phyloP scores from a whole-genome alignment of 2,888 invertebrate genomes.

The Chalcosyrphus nemorum region DNA sequence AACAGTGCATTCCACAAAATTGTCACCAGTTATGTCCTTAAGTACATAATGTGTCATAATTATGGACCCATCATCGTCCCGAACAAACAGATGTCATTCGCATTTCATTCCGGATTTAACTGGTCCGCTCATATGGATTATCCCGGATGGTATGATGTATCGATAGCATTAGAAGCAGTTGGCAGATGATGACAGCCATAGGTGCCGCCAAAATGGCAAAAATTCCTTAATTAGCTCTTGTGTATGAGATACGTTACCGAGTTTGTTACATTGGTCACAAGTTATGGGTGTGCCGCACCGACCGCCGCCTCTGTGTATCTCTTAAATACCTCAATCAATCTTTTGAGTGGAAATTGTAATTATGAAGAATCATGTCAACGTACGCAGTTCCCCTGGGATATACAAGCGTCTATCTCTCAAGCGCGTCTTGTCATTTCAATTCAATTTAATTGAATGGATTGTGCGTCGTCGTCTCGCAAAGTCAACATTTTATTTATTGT shows the following conservation, averaged over 20 bases:
- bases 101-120: constrained; percentile 1
- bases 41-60: constrained; percentile 69
- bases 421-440: constrained; percentile 54
- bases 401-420: constrained; percentile 18
- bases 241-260: neutral
- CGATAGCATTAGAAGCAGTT: neutral
- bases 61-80: constrained; percentile 31
- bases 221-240: constrained; percentile 34
- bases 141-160: constrained; percentile 7
- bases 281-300: constrained; percentile 49
- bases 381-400: constrained; percentile 18
- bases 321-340: constrained; percentile 60
- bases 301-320: constrained; percentile 19
- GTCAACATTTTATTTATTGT: constrained; percentile 47
- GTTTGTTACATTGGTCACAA: constrained; percentile 4
- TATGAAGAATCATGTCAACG: constrained; percentile 34
- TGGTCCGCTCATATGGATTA: constrained; percentile 23
- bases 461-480: neutral
- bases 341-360: constrained; percentile 50
- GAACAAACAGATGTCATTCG: neutral
- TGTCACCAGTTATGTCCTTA: constrained; percentile 63
- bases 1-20: constrained; percentile 54
- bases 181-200: constrained; percentile 24
- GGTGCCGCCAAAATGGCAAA: constrained; percentile 47
- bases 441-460: constrained; percentile 70